Conservation (phyloP, 2,113 vertebrate species). For the Eonycteris spelaea region DNA sequence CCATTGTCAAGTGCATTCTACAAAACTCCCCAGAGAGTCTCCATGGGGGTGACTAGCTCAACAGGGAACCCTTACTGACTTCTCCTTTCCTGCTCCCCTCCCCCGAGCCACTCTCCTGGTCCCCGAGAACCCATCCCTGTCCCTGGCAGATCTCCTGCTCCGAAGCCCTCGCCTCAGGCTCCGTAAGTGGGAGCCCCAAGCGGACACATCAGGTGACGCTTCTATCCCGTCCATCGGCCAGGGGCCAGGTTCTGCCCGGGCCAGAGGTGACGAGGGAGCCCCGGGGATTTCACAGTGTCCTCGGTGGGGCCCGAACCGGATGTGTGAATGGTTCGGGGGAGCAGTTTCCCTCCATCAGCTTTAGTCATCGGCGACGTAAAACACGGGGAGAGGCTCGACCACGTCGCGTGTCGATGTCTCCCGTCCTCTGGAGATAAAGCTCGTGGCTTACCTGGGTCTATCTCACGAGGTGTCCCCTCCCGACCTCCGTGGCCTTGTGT, state of each 20-base stretch:
- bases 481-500: background rate
- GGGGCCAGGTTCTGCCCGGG: background rate
- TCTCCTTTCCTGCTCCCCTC: background rate
- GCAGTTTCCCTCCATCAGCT: background rate
- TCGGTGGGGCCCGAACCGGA: background rate
- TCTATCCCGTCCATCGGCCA: background rate
- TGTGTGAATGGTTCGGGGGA: rapidly evolving
- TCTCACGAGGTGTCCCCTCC: background rate
- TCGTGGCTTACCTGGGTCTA: background rate
- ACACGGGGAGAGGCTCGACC: background rate
- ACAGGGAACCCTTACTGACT: background rate
- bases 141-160: background rate
- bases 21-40: background rate
- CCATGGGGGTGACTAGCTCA: too few species aligned
- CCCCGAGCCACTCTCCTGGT: background rate
- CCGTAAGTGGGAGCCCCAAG: too few species aligned
- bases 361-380: background rate
- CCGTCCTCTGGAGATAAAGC: background rate
- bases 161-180: background rate
- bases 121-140: background rate
- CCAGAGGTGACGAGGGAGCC: background rate
- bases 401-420: too few species aligned
- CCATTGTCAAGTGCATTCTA: background rate
- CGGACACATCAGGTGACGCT: background rate
- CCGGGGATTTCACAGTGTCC: background rate